Evolutionary conservation across 2,888 invertebrate genomes (phyloP), one percentile per base, ranked within the genome.

Genomic region (Diloba caeruleocephala): DNA sequence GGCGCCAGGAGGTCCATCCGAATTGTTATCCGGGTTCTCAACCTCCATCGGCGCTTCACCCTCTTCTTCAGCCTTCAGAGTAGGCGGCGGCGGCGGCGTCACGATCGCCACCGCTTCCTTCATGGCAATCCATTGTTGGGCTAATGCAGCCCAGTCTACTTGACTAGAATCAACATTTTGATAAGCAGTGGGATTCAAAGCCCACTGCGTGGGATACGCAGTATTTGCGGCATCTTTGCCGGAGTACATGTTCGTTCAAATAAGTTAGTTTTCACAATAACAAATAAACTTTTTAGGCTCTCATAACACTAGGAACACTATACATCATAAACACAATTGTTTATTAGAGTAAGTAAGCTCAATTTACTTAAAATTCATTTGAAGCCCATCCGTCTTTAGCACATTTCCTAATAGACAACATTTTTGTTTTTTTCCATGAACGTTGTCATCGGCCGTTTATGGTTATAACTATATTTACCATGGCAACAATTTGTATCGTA

Each of bases 111-210:
- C 89, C 6, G 96, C 95, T 79, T 97, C 97, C 82, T 98, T 98
- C 98, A 98, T 98, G 84, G 97, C 97, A 72, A 99, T 99, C 99
- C 99, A 99, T 95, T 99, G 98, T 83, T 99, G 98, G 17, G 99
- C 99, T 78, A 99, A 93, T 21, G 98, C 96, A 8, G 98, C 99
- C 99, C 99, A 99, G 88, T 99, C 99, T 54, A 99, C 98, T 90
- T 97, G 95, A 83, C 97, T 97, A 77, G 96, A 96, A 72, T 96
- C 95, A 87, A 97, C 94, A 88, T 97, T 96, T 91, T 97, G 97
- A 87, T 97, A 97, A 39, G 96, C 95, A 44, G 96, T 95, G 55
- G 97, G 97, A 90, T 97, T 97, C 58, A 97, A 89, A 41, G 97
- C 96, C 97, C 97, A 97, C 80, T 96, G 96, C 77, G 96, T 95